A percentile compares a stretch with the other conserved stretches of the same genome.
Conservation (phyloP, 2,888 invertebrate genomes). For the Caenorhabditis macrosperma region DNA sequence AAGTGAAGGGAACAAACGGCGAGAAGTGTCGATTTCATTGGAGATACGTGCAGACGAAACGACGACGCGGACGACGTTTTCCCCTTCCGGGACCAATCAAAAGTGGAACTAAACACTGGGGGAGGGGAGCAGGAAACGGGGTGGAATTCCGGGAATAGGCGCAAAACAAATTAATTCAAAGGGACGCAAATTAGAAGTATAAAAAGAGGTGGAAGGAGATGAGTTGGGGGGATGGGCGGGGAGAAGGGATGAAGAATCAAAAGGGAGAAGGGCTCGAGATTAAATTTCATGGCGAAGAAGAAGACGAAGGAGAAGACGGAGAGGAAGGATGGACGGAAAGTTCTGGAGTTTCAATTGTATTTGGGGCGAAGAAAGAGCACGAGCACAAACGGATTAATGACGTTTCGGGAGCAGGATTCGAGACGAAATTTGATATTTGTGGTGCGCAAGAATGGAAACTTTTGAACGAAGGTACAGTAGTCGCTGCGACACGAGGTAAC, state of each 20-base stretch:
- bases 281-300: conserved; percentile 18
- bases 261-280: conserved; percentile 14
- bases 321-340: neutral
- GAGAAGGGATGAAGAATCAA: conserved; percentile 18
- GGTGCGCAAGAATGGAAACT: neutral
- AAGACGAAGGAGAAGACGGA: neutral
- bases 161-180: conserved; percentile 22
- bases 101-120: conserved; percentile 7
- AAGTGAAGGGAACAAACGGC: neutral
- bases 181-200: conserved; percentile 19
- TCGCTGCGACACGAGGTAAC: too few relatives aligned
- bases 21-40: conserved; percentile 14
- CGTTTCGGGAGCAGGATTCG: conserved; percentile 6
- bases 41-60: conserved; percentile 9
- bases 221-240: neutral
- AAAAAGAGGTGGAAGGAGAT: conserved; percentile 6
- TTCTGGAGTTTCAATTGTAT: conserved; percentile 29
- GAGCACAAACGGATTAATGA: conserved; percentile 9
- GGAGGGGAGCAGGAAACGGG: neutral
- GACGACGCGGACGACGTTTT: conserved; percentile 16
- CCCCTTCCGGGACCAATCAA: neutral
- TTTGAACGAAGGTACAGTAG: neutral
- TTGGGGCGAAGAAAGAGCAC: neutral
- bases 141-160: neutral
- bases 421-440: neutral